Evolutionary conservation across 2,113 vertebrate species (phyloP), one percentile per base, ranked within the genome.

Genomic region (Macaca fascicularis): DNA sequence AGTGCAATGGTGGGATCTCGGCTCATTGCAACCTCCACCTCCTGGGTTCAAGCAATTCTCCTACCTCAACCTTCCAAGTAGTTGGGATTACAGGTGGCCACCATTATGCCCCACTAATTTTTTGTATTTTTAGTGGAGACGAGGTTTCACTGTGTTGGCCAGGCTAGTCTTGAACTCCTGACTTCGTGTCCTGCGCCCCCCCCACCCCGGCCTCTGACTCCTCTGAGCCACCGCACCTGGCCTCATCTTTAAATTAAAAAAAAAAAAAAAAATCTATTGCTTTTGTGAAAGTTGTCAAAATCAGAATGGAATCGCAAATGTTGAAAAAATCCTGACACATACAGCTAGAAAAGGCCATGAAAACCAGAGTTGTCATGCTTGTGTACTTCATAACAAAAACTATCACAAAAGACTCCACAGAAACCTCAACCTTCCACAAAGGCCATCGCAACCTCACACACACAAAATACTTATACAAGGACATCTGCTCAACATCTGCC

Each of bases 281-380:
- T 72, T 87, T 87, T 76, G 25, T 45, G 74, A 76, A 45, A 45
- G 74, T 76, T 76, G 74, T 45, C 12, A 45, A 76, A 76, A 76
- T 76, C 13, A 45, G 25, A 75, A 13, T 14, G n/a, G 40, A 45
- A 40, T 45, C 74, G 16, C 40, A 45, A 76, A 45, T 76, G 25
- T 30, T 76, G 12, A 64, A 64, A 76, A 30, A 76, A 45, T 27
- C 25, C 40, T 76, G 25, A 76, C 13, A 43, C 27, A 16, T 45
- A 43, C 40, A 45, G 40, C 40, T 3, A 23, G 38, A 23, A 43
- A 74, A 45, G 40, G 25, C 27, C 74, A 76, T 45, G 7, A 64
- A 76, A 76, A 76, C 17, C 23, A 76, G 40, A 40, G 74, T 45
- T 45, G 40, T 76, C 12, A 17, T 76, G 74, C 74, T 76, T 17